Evolutionary conservation across 1,140 invertebrate genomes (phyloP).

Genomic region (Ceratitis capitata): DNA sequence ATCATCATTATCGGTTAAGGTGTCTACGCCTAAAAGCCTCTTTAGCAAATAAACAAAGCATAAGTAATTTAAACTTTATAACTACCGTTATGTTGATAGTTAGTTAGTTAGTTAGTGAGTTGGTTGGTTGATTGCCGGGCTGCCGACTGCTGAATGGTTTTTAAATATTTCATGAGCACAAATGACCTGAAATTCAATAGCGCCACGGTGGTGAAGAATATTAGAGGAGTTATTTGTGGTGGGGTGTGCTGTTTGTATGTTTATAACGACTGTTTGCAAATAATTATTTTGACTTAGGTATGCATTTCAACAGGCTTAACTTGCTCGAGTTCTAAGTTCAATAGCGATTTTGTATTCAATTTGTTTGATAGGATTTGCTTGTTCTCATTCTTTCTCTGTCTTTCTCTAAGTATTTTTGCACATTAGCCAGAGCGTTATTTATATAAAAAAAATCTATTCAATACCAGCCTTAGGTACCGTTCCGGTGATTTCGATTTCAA

Average conservation of each 20-base stretch:
- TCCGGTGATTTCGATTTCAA: too few species aligned
- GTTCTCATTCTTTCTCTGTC: too few species aligned
- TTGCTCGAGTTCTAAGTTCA: not conserved
- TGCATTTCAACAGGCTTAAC: not conserved
- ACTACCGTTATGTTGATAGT: not conserved
- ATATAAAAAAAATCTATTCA: too few species aligned
- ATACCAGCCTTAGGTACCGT: too few species aligned
- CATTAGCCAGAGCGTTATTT: too few species aligned
- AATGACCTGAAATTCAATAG: constrained; percentile 15
- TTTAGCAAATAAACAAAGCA: not conserved
- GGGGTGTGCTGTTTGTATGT: not conserved
- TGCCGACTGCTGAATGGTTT: not conserved
- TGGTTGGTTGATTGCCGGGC: too few species aligned
- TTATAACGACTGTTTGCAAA: not conserved
- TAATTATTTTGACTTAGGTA: not conserved
- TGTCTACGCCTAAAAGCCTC: not conserved
- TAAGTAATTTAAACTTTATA: not conserved
- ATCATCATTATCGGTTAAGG: too few species aligned
- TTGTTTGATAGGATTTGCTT: not conserved
- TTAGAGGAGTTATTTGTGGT: not conserved
- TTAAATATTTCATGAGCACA: not conserved
- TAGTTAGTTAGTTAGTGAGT: not conserved
- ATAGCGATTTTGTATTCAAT: not conserved
- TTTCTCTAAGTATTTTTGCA: too few species aligned
- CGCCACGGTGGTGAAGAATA: too few species aligned